Evolutionary conservation across 1,140 invertebrate genomes (phyloP).

Genomic region (Chironomus tepperi): DNA sequence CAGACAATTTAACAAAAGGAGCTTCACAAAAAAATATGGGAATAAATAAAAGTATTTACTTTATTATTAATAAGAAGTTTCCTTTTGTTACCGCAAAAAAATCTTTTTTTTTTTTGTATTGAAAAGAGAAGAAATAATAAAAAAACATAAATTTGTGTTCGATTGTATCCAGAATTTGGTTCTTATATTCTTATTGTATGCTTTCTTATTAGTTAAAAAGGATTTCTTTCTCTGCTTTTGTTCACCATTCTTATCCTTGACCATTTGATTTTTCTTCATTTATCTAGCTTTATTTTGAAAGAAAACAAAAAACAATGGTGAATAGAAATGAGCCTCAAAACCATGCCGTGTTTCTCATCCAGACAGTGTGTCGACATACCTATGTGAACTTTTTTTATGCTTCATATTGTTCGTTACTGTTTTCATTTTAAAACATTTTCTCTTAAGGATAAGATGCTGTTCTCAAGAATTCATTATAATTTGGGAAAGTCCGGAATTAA

Average conservation of each 20-base stretch:
- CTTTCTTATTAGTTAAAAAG: conserved; percentile 8
- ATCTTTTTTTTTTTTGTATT: not conserved
- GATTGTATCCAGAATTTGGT: not conserved
- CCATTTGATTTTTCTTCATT: not conserved
- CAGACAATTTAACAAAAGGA: not conserved
- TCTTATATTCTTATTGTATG: not conserved
- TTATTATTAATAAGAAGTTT: not conserved
- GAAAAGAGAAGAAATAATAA: not conserved
- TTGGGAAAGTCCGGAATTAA: conserved; percentile 12
- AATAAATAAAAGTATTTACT: conserved; percentile 15
- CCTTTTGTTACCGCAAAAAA: not conserved
- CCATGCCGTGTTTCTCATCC: not conserved
- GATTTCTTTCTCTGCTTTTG: not conserved
- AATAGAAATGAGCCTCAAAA: not conserved
- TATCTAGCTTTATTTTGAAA: conserved; percentile 8
- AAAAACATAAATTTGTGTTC: not conserved
- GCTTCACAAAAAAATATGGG: not conserved
- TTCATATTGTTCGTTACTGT: not conserved
- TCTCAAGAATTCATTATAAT: conserved; percentile 2
- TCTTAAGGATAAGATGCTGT: not conserved
- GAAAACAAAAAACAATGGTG: not conserved
- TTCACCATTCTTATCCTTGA: not conserved
- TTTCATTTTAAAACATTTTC: not conserved
- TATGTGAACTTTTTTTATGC: too few species aligned
- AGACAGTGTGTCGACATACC: not conserved